phyloP scores from a whole-genome alignment of 2,888 invertebrate genomes.

The Galerucella calmariensis region DNA sequence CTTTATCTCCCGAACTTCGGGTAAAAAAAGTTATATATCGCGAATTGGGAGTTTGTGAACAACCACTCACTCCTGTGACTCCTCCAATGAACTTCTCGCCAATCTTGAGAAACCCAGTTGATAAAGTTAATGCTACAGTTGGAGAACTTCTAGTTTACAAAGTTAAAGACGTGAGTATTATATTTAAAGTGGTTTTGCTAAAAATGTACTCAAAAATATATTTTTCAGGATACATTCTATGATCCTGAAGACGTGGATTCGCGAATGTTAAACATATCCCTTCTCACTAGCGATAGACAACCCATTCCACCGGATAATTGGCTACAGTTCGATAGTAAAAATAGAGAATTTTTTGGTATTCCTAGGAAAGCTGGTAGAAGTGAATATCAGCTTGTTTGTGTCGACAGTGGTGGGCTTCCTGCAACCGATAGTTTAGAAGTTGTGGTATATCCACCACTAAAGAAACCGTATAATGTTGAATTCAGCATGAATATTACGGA shows the following conservation, averaged over 20 bases:
- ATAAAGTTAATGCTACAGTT: conserved; percentile 83
- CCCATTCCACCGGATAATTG: conserved; percentile 78
- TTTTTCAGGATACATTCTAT: conserved; percentile 83
- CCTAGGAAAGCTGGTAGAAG: conserved; percentile 77
- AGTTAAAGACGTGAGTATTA: conserved; percentile 77
- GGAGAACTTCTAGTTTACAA: conserved; percentile 84
- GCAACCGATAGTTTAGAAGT: conserved; percentile 85
- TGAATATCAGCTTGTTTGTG: conserved; percentile 82
- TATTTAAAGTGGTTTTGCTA: too few species aligned
- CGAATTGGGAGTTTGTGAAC: conserved; percentile 77
- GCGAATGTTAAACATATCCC: conserved; percentile 75
- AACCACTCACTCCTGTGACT: conserved; percentile 60
- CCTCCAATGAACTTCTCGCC: conserved; percentile 76
- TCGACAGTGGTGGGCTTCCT: conserved; percentile 78
- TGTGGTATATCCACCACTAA: conserved; percentile 74
- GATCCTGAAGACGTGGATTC: conserved; percentile 88
- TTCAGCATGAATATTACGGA: conserved; percentile 83
- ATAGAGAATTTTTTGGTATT: conserved; percentile 90
- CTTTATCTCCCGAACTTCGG: conserved; percentile 74
- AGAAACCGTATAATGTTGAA: conserved; percentile 77
- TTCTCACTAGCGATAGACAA: conserved; percentile 78
- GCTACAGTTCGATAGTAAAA: conserved; percentile 89
- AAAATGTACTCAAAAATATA: neutral
- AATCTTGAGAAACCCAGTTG: conserved; percentile 84
- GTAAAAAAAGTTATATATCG: conserved; percentile 75